Evolutionary conservation across 2,888 invertebrate species (phyloP), one percentile per base, ranked within the genome.

Genomic region (Drosophila neoperkinsi): DNA sequence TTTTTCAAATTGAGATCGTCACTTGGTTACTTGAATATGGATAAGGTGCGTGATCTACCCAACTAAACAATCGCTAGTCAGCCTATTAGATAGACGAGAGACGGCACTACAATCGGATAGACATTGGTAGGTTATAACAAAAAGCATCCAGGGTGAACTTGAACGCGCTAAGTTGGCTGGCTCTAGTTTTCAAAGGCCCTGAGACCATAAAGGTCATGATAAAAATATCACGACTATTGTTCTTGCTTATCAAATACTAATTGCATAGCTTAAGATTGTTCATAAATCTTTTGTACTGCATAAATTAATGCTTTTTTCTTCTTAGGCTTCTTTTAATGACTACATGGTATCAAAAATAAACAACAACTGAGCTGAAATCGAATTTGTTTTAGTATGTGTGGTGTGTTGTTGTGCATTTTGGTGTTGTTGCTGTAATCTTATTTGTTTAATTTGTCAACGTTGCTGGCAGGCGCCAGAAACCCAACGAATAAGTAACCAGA

Each of bases 391-490:
- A 13, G 21, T 38, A 10, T 64, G 38, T 56, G 53, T 53, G 31
- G n/a, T 30, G 49, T 64, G 41, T 55, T 36, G 56, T 34, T 64
- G 30, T 61, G 34, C 33, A 21, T n/a, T 38, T 30, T n/a, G 25
- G 49, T 71, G 66, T 66, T 68, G 74, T 69, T 76, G 75, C 55
- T 81, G 73, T 81, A 84, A 73, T 84, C 79, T 84, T 87, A 84
- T 89, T 88, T 86, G 89, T 87, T 89, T 85, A 85, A 85, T 87
- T 85, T 85, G 84, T 89, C 71, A 82, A 67, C 69, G 67, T 66
- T 69, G 65, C 50, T 56, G 60, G 53, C 70, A 65, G 70, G 56
- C 53, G 41, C 25, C 52, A 28, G 33, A 13, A 18, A 28, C 49
- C 50, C 50, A 71, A 43, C 38, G 50, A 38, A 21, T 36, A 52